These are phyloP conservation scores for Eulemur coronatus DNA, from an alignment of 2,797 vertebrate genomes.

Conservation along the genomic window DNA sequence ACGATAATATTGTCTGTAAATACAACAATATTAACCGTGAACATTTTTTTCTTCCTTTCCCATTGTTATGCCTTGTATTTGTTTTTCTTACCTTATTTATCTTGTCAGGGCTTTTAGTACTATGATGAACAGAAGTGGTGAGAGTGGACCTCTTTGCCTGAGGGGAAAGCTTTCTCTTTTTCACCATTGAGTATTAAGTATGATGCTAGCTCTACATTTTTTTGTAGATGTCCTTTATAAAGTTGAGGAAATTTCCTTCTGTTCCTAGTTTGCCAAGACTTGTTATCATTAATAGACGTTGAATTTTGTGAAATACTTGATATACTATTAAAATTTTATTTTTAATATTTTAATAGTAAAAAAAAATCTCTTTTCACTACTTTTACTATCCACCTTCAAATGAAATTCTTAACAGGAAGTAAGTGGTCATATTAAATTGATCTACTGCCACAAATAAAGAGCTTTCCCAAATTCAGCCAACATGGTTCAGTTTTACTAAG, in stretches of 20 bases:
- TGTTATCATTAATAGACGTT: background rate
- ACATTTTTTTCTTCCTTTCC: background rate
- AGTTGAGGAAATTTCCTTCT: background rate
- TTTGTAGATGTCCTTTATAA: background rate
- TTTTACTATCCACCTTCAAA: background rate
- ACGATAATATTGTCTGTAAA: background rate
- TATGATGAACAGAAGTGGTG: background rate
- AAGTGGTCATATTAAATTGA: background rate
- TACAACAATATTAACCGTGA: background rate
- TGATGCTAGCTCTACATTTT: background rate
- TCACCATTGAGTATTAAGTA: background rate
- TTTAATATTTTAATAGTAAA: background rate
- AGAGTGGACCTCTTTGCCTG: background rate
- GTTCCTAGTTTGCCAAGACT: background rate
- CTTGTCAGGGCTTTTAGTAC: background rate
- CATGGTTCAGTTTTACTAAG: background rate
- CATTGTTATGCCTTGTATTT: background rate
- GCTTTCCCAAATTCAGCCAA: background rate
- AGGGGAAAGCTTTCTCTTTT: background rate
- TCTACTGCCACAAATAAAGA: background rate
- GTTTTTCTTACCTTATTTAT: background rate
- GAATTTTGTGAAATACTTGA: slow-evolving; percentile 20
- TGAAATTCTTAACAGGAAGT: background rate
- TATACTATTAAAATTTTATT: background rate
- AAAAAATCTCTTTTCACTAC: background rate